Conservation (phyloP, 2,888 invertebrate species). For the Alcis repandata region DNA sequence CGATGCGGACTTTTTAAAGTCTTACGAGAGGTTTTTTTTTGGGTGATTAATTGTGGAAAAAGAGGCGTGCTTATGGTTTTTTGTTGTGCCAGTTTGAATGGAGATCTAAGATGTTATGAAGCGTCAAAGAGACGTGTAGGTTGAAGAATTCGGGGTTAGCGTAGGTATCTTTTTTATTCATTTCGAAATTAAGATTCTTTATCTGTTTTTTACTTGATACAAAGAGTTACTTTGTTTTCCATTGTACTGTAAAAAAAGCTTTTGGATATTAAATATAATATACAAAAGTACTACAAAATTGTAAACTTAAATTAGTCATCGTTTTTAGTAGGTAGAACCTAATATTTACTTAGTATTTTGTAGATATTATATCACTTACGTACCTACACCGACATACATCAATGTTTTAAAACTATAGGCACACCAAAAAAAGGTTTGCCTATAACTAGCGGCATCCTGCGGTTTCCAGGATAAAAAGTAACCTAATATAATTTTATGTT, state of each 20-base stretch:
- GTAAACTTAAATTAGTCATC: background rate
- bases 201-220: slow-evolving; percentile 22
- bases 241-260: background rate
- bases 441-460: too few species aligned
- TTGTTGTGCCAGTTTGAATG: slow-evolving; percentile 53
- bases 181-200: slow-evolving; percentile 39
- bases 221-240: slow-evolving; percentile 23
- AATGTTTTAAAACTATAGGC: too few species aligned
- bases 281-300: background rate
- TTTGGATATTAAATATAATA: background rate
- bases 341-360: too few species aligned
- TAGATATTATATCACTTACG: too few species aligned
- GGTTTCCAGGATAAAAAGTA: too few species aligned
- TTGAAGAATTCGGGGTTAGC: slow-evolving; percentile 51
- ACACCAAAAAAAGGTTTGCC: too few species aligned
- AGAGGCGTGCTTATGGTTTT: slow-evolving; percentile 62
- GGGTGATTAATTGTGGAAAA: slow-evolving; percentile 79
- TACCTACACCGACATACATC: too few species aligned
- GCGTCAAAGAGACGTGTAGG: slow-evolving; percentile 53
- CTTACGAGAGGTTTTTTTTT: slow-evolving; percentile 65
- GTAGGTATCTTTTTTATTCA: slow-evolving; percentile 42
- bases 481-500: too few species aligned
- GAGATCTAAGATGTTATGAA: slow-evolving; percentile 61
- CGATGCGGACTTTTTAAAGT: slow-evolving; percentile 80
- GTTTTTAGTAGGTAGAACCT: too few species aligned